Base-by-base conservation (phyloP, 1,140 invertebrate genomes). In the Drosophila kohkoa region DNA sequence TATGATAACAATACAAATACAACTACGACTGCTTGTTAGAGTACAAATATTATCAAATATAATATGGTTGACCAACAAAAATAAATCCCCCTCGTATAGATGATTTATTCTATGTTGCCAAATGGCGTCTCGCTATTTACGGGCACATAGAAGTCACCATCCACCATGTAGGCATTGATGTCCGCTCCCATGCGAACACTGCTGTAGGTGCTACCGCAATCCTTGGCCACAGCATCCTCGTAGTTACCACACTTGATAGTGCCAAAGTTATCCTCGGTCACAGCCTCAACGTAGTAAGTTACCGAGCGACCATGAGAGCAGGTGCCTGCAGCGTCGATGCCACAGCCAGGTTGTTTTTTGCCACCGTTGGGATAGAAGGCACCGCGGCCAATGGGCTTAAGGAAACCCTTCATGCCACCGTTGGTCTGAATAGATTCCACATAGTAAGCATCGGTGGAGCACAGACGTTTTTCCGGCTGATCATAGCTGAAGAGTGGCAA, bases 401-500 rank as follows among this genome's bases (percentile, higher is more conserved):
- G 48, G 59, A 95, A 95, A 77, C 94, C 95, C 8, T 95, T 88
- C 60, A 93, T 83, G 8, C 94, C 94, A 20, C 93, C 94, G 72
- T 95, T 95, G 0, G 96, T 96, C 78, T 97, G 96, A 55, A 97
- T 95, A 0, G 95, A 94, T 90, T 96, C 95, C 1, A 96, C 96
- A 69, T 95, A 95, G 1, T 93, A 59, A 0, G 95, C 96, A 85
- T 96, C 96, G 46, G 93, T 93, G 43, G 93, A 92, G 80, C 95
- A 95, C 0, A 97, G 90, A 28, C 96, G 93, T 3, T 93, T 92
- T 1, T n/a, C 64, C 1, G 93, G 82, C 64, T 92, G 73, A 25
- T 92, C 78, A 4, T 75, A 86, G 75, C 91, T 70, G 55, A 93
- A 95, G 5, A 93, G 74, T 7, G 91, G 81, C 0, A 91, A 66